Evolutionary conservation across 2,888 invertebrate genomes (phyloP).

Genomic region (Ophonus ardosiacus): DNA sequence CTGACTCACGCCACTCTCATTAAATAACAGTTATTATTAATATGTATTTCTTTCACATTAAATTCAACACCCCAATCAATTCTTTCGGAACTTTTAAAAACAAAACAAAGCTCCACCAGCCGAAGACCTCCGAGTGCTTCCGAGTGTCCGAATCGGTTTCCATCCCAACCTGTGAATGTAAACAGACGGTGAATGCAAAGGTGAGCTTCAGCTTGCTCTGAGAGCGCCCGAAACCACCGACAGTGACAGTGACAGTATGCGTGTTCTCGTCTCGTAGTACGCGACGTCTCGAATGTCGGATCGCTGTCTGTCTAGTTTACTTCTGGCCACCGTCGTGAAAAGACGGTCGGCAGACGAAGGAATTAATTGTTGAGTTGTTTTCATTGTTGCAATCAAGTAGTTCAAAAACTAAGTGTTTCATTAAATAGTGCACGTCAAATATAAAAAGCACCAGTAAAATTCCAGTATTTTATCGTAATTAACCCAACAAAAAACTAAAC

Average conservation of each 20-base stretch:
- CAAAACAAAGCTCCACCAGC: conserved; percentile 6
- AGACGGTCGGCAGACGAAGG: neutral
- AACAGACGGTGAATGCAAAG: conserved; percentile 54
- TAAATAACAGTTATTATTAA: no score
- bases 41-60: no score
- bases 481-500: neutral
- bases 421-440: neutral
- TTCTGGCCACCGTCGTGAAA: neutral
- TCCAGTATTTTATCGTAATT: no score
- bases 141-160: conserved; percentile 56
- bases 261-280: conserved; percentile 8
- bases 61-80: neutral
- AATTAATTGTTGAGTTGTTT: neutral
- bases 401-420: neutral
- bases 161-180: conserved; percentile 63
- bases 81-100: neutral
- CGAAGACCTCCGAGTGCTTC: conserved; percentile 49
- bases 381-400: neutral
- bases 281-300: conserved; percentile 13
- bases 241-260: conserved; percentile 2
- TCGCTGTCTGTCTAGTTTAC: conserved; percentile 27
- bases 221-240: neutral
- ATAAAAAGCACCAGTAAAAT: no score
- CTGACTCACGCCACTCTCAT: no score
- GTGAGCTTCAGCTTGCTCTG: conserved; percentile 33